Percentiles rank a stretch among this genome's conserved stretches.
phyloP scores from a whole-genome alignment of 2,888 invertebrate species.

The Coelinius sp. region DNA sequence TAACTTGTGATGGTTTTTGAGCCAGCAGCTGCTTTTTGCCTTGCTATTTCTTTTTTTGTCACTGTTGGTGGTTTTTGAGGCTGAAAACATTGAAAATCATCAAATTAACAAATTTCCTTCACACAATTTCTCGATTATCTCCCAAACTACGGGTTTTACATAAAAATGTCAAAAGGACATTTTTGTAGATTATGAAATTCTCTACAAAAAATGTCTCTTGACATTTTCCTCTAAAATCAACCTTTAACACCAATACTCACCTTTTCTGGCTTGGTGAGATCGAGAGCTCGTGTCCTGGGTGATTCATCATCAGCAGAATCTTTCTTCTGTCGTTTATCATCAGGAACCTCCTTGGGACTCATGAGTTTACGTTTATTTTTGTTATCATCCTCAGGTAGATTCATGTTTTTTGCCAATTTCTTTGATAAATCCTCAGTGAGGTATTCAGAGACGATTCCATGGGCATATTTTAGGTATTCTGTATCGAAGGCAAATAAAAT shows the following conservation, averaged over 20 bases:
- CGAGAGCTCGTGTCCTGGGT: constrained; percentile 64
- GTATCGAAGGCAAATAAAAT: no score
- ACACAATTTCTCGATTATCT: neutral
- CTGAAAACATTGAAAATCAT: constrained; percentile 56
- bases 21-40: constrained; percentile 84
- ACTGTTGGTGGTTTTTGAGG: constrained; percentile 73
- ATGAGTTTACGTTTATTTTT: constrained; percentile 63
- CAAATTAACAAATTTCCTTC: constrained; percentile 24
- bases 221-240: constrained; percentile 12
- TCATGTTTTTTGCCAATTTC: constrained; percentile 77
- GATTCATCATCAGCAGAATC: constrained; percentile 69
- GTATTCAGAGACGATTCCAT: constrained; percentile 86
- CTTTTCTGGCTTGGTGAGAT: constrained; percentile 65
- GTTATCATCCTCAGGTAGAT: constrained; percentile 75
- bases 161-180: no score
- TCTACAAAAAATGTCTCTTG: constrained; percentile 10
- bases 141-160: no score
- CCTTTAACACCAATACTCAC: constrained; percentile 48
- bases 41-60: constrained; percentile 81
- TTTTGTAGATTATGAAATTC: neutral
- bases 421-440: constrained; percentile 79
- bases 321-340: constrained; percentile 66
- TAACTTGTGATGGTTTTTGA: constrained; percentile 86
- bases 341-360: constrained; percentile 59
- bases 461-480: constrained; percentile 82